Base-by-base conservation (phyloP, 2,797 vertebrate species). In the Urocyon cinereoargenteus region DNA sequence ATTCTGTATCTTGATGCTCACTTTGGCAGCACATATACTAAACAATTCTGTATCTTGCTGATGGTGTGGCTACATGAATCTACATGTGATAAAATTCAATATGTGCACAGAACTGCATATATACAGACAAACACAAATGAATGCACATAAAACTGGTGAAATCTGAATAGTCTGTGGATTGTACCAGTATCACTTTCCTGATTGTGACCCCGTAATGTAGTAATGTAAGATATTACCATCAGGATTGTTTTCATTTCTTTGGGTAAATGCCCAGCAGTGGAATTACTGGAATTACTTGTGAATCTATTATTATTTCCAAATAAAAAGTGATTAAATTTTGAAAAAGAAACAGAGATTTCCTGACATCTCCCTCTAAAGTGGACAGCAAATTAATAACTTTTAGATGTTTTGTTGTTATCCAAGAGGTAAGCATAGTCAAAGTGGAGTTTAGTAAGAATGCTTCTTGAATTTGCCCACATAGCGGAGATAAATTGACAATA, bases 241-340 rank as follows among this genome's bases (percentile, higher is more conserved):
- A n/a, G 28, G 19, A 94, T 79, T 86, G 73, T 19, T 75, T 31
- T 5, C 73, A 75, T 51, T 31, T 51, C 15, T 51, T 75, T 75
- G 45, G 45, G 45, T 51, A 51, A 75, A 75, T 51, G 45, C 15
- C 40, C 73, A 51, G 26, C 45, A 75, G 26, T 75, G 16, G 15
- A 75, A 75, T 75, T 75, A 75, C 72, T 92, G 28, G 3, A 86
- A 11, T 24, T 57, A 81, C 72, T 73, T 70, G 12, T 86, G 53
- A 89, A 75, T 70, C n/a, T 94, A 73, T 88, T 92, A 73, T 45
- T 81, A 91, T 75, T 89, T 92, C 21, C 83, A 59, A 93, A 78
- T 64, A 84, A 66, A 83, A 72, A 57, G 8, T 31, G 21, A 64
- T 79, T 96, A 68, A 83, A 87, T 57, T 79, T 36, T 62, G 34